Base-by-base conservation (phyloP, 2,888 invertebrate genomes). In the Mechanitis mazaeus region DNA sequence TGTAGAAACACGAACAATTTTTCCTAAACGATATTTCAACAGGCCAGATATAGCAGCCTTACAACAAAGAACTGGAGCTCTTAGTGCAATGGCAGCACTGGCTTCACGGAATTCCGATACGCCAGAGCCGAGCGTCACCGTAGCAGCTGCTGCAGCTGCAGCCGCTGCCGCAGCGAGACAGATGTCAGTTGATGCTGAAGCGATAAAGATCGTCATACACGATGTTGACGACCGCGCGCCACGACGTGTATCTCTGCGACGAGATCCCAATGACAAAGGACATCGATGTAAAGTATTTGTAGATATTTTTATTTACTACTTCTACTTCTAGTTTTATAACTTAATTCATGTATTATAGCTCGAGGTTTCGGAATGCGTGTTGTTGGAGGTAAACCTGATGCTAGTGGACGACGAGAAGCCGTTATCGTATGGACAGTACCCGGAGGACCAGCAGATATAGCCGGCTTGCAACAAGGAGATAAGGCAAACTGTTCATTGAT, bases 321-420 rank as follows among this genome's bases (percentile, higher is more conserved):
- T 3, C 28, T 50, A 31, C 31, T 31, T 11, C 3, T 28, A 0
- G 7, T 20, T 20, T 50, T 9, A 28, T 50, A 9, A 50, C 50
- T 20, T 31, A 20, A 33, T 54, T 31, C 12, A 54, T 58, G 28
- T 60, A 28, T 33, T 53, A 3, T 84, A 95, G 95, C 96, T 69
- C 94, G 96, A 71, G 97, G 97, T 63, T 96, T 97, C 78, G 98
- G 98, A 45, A 96, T 98, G 96, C 93, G 97, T 67, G 96, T 98
- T 35, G 97, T 97, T 55, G 98, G 97, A 28, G 98, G 98, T 38
- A 97, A 97, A 84, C 94, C 94, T 42, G 95, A 95, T 63, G 92
- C 94, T 42, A 96, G 96, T 82, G 97, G 97, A 4, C 94, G 94
- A 46, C 93, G 97, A 68, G 96, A 96, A 82, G 97, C 97, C 55